Evolutionary conservation across 2,888 invertebrate species (phyloP), one percentile per base, ranked within the genome.

Genomic region (Calameuta idolon): DNA sequence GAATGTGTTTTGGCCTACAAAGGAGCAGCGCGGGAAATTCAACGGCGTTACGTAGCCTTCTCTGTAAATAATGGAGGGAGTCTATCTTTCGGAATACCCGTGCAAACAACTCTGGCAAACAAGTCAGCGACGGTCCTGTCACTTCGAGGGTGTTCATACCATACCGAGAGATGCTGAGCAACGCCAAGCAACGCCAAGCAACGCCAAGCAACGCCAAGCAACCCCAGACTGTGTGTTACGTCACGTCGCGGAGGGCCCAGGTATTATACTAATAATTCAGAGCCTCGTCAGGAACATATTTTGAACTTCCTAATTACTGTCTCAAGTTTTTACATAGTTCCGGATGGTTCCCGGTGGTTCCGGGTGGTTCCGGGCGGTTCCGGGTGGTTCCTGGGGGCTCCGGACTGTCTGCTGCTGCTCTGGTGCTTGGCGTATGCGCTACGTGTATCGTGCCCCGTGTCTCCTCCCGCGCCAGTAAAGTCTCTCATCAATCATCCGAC

Each of bases 401-500:
- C 55, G 15, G 55, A 55, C 55, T 23, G 55, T 55, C 55, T 55
- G 9, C 55, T 23, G 9, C 9, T 55, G 23, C 55, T 23, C 55
- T 55, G 9, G 55, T 23, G 9, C 55, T 9, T 55, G 9, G 55
- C 9, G 2, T 23, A 15, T 9, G 23, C 55, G 55, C 55, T 55
- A 55, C 9, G 55, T 9, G 55, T 55, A 55, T 55, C 55, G 55
- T 23, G 55, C 55, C 23, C 55, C 55, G 55, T 75, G 71, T 33
- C 75, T 73, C 69, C 77, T 73, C 37, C 74, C 35, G 75, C 81
- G 80, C 80, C 81, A 55, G 55, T 23, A 9, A 1, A 35, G 12
- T 35, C 35, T 35, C 35, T 83, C 85, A 87, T 87, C 85, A 83
- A 86, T 86, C 86, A 86, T 81, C 78, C 76, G 79, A 83, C 81